Evolutionary conservation across 2,113 vertebrate species (phyloP).

Genomic region (Corynorhinus townsendii): DNA sequence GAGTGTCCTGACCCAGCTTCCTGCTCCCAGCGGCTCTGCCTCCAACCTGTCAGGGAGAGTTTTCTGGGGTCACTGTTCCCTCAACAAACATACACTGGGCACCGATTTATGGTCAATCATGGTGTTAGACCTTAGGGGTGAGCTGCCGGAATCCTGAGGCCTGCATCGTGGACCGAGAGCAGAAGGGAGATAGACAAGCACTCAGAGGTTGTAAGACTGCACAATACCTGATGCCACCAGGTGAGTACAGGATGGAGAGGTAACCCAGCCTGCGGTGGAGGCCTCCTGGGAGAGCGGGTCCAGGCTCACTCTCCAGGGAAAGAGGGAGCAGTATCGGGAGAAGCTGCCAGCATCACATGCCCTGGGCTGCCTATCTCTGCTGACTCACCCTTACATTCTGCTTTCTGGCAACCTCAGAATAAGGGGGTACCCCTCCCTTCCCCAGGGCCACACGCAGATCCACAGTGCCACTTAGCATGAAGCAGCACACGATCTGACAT

Average conservation of each 20-base stretch:
- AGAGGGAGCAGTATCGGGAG: accelerated
- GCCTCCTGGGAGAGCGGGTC: background rate
- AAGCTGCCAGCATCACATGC: background rate
- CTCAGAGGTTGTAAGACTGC: accelerated
- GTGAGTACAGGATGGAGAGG: accelerated
- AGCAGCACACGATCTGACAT: background rate
- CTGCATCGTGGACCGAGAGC: too few species aligned
- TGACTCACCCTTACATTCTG: background rate
- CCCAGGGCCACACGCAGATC: too few species aligned
- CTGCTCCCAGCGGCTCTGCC: background rate
- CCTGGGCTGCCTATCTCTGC: background rate
- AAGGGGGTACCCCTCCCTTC: accelerated
- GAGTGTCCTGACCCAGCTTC: background rate
- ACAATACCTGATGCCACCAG: accelerated
- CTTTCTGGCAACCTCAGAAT: too few species aligned
- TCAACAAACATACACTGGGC: background rate
- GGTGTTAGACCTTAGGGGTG: accelerated
- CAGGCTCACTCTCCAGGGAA: background rate
- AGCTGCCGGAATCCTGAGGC: background rate
- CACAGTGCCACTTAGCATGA: background rate
- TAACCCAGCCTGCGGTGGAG: too few species aligned
- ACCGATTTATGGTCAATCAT: accelerated
- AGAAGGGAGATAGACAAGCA: background rate
- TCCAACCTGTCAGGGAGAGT: background rate
- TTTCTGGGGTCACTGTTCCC: background rate